Evolutionary conservation across 2,797 vertebrate species (phyloP), one percentile per base, ranked within the genome.

Genomic region (Enteromius thamalakanensis): DNA sequence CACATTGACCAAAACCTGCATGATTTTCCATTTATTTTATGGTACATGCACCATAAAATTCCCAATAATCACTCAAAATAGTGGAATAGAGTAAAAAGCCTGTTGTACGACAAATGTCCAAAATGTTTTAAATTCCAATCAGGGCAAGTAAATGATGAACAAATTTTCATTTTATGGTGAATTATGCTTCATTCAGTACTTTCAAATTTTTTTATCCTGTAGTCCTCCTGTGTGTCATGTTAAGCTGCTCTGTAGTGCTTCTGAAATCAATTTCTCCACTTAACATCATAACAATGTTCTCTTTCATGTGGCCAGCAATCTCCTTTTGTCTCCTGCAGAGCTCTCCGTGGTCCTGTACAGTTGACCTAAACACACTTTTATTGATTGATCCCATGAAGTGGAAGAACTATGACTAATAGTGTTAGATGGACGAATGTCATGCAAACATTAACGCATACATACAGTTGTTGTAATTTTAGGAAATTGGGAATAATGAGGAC

Each of bases 381-480:
- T 82, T 90, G 91, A 92, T 92, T 89, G 87, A 91, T 91, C 87
- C 83, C 42, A 84, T 79, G 76, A 64, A 45, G 85, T 79, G 32
- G 55, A 64, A 80, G 86, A 76, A 87, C 79, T 80, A 90, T 87
- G 84, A 89, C 91, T 89, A 91, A 93, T 88, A 89, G 87, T 89
- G 86, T 87, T 85, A 91, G 90, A 93, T 88, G 88, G 91, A 92
- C 92, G 89, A 83, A 79, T 89, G 67, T 74, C 81, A 51, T 37
- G 42, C 40, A 81, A 64, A 32, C 45, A 42, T 71, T 47, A 78
- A 65, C 1, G 12, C 45, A 14, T 64, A 14, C 3, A 34, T 60
- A 67, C n/a, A 45, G 29, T 81, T 64, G 8, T 65, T 40, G 55
- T 2, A 29, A n/a, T 74, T 74, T 64, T 49, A 37, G 67, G 5